Percentiles rank a stretch among this genome's conserved stretches.
Conservation (phyloP, 2,113 vertebrate species). For the Peromyscus californicus region DNA sequence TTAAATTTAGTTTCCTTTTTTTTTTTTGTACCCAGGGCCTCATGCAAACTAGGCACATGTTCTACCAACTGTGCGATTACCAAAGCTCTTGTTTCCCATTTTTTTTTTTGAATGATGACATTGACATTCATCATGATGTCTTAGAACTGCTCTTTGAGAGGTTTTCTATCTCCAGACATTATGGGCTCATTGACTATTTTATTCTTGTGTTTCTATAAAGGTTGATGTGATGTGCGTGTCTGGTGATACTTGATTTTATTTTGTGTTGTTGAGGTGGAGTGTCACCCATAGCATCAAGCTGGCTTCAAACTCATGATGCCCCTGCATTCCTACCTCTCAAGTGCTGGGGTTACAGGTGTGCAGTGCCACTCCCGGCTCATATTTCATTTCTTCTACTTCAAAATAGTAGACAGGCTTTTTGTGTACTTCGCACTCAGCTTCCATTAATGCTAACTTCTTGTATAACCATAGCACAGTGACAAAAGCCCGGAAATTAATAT, state of each 20-base stretch:
- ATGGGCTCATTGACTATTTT: slow-evolving; percentile 4
- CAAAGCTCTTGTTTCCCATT: neutral
- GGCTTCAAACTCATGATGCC: too few relatives aligned
- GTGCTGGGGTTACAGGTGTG: neutral
- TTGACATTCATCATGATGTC: neutral
- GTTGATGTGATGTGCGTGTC: neutral
- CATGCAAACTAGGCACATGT: neutral
- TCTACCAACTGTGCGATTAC: too few relatives aligned
- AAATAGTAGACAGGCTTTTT: slow-evolving; percentile 1
- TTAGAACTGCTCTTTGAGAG: neutral
- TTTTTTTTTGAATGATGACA: neutral
- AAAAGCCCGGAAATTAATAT: neutral
- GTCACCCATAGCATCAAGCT: neutral
- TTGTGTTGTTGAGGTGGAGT: neutral
- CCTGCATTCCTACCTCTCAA: neutral
- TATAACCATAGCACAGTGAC: neutral
- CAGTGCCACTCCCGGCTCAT: neutral
- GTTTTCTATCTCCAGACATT: slow-evolving; percentile 8
- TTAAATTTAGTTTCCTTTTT: neutral
- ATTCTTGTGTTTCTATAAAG: slow-evolving; percentile 10
- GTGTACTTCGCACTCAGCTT: neutral
- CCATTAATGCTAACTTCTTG: neutral
- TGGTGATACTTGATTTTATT: neutral
- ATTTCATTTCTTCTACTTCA: slow-evolving; percentile 11
- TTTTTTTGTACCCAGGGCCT: neutral